Evolutionary conservation across 2,888 invertebrate genomes (phyloP).

Genomic region (Mesorhabditis spiculigera): DNA sequence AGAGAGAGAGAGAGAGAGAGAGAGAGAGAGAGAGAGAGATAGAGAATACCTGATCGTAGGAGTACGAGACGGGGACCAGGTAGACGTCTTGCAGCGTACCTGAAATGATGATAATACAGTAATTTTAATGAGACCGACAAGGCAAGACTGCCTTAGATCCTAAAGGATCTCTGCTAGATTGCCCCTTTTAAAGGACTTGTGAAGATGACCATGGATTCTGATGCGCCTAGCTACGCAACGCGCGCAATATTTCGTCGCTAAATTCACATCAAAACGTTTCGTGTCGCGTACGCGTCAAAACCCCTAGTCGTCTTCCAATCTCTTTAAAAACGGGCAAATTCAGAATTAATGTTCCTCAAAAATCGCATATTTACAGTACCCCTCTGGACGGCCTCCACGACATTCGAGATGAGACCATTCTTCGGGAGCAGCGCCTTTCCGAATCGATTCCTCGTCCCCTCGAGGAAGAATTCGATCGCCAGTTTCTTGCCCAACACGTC

Average conservation of each 20-base stretch:
- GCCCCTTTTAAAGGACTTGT: no score
- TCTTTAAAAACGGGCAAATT: not conserved
- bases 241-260: not conserved
- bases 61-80: conserved; percentile 84
- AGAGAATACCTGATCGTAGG: conserved; percentile 74
- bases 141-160: no score
- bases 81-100: conserved; percentile 85
- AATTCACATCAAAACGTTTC: not conserved
- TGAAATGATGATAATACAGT: conserved; percentile 25
- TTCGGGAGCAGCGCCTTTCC: conserved; percentile 55
- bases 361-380: conserved; percentile 43
- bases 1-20: not conserved
- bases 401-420: conserved; percentile 83
- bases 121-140: no score
- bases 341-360: no score
- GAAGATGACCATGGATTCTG: no score
- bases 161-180: no score
- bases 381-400: conserved; percentile 83
- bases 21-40: not conserved
- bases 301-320: not conserved
- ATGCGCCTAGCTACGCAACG: no score
- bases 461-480: conserved; percentile 90
- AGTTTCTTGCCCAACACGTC: conserved; percentile 76
- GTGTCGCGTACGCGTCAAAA: not conserved
- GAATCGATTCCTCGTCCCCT: conserved; percentile 73